These are phyloP conservation scores for Magallana nippona DNA, from an alignment of 2,888 invertebrate genomes.

Conservation along the genomic window DNA sequence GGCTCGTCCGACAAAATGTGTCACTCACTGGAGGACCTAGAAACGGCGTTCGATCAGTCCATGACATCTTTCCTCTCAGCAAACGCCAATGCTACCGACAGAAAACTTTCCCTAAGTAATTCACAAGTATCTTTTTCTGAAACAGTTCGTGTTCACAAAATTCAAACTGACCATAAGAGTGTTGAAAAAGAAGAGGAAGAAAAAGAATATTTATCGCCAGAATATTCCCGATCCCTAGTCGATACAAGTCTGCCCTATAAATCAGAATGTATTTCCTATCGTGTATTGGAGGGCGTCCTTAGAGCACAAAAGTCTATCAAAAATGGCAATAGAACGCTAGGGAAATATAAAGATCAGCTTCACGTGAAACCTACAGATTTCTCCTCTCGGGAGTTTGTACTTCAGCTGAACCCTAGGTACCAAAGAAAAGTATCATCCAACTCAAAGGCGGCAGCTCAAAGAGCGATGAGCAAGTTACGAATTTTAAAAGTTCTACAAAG, in stretches of 20 bases:
- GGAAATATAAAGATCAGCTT: conserved; percentile 15
- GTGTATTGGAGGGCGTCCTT: conserved; percentile 3
- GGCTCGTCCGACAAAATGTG: conserved; percentile 1
- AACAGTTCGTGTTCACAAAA: neutral
- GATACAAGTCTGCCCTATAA: neutral
- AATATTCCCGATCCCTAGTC: neutral
- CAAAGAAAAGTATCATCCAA: too few relatives aligned
- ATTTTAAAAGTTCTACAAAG: too few relatives aligned
- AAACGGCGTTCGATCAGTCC: neutral
- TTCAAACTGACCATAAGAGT: neutral
- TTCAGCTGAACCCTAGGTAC: neutral
- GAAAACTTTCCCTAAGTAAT: neutral
- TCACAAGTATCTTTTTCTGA: conserved; percentile 23
- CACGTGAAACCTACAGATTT: neutral
- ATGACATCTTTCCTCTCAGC: neutral
- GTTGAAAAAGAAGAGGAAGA: neutral
- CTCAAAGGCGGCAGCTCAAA: too few relatives aligned
- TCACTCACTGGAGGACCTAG: conserved; percentile 24
- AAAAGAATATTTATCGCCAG: neutral
- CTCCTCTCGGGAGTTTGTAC: neutral
- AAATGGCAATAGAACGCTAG: neutral
- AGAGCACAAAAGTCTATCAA: neutral
- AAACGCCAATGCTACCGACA: neutral
- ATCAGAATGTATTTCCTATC: neutral
- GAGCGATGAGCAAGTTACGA: too few relatives aligned